Conservation (phyloP, 2,113 vertebrate species). For the Varanus salvator region DNA sequence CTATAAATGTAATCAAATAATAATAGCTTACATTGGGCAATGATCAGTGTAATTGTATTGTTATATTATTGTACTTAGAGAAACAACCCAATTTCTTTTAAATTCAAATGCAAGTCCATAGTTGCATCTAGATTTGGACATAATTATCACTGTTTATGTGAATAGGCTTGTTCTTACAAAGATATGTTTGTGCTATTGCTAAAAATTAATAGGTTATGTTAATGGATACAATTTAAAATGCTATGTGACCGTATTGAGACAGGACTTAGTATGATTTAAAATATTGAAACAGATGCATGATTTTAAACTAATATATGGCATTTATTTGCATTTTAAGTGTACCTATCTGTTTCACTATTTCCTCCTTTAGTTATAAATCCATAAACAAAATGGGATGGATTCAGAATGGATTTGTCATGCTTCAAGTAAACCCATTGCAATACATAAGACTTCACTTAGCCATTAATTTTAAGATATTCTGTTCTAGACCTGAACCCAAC, state of each 20-base stretch:
- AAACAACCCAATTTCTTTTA: not conserved
- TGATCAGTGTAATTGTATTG: not conserved
- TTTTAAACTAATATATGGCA: not conserved
- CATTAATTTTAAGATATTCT: no score
- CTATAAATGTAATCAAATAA: no score
- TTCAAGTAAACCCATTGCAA: no score
- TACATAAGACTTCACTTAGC: no score
- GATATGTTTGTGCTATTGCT: not conserved
- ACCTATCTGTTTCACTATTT: not conserved
- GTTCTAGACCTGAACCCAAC: no score
- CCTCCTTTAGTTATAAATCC: not conserved
- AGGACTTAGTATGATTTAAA: not conserved
- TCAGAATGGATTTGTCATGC: no score
- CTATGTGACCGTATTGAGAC: not conserved
- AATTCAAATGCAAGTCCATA: not conserved
- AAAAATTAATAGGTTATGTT: not conserved
- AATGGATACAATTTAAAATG: not conserved
- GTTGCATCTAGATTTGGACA: not conserved
- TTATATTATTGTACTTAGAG: not conserved
- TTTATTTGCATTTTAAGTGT: not conserved
- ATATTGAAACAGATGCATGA: not conserved
- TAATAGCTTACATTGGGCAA: not conserved
- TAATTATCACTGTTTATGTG: not conserved
- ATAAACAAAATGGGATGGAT: not conserved
- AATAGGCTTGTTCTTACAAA: not conserved